phyloP scores from a whole-genome alignment of 2,888 invertebrate species.

The Rotaria macrura region DNA sequence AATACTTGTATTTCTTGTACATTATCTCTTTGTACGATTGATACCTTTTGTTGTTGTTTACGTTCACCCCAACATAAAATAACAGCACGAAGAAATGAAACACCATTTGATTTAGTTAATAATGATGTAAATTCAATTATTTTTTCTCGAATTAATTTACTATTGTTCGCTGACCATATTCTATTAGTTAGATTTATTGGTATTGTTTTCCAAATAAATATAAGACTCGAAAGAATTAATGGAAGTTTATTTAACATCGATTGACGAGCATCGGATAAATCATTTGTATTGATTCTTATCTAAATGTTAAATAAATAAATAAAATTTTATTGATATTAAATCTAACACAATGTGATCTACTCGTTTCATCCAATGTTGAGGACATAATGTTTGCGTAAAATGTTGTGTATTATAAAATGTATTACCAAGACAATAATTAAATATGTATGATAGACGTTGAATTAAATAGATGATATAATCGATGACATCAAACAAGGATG shows the following conservation, averaged over 20 bases:
- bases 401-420: background rate
- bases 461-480: conserved; percentile 3
- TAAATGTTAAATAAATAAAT: background rate
- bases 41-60: background rate
- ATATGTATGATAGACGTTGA: background rate
- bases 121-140: background rate
- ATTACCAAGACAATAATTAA: background rate
- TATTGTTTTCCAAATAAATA: background rate
- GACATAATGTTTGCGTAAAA: background rate
- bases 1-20: background rate
- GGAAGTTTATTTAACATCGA: background rate
- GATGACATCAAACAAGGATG: background rate
- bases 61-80: background rate
- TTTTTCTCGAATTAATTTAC: background rate
- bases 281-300: background rate
- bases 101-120: background rate
- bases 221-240: background rate
- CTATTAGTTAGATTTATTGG: background rate
- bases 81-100: background rate
- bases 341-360: background rate
- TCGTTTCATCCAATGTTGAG: background rate
- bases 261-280: background rate
- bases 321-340: background rate
- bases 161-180: background rate
- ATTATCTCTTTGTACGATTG: background rate